phyloP scores from a whole-genome alignment of 2,888 invertebrate species.

The Malacosoma neustria region DNA sequence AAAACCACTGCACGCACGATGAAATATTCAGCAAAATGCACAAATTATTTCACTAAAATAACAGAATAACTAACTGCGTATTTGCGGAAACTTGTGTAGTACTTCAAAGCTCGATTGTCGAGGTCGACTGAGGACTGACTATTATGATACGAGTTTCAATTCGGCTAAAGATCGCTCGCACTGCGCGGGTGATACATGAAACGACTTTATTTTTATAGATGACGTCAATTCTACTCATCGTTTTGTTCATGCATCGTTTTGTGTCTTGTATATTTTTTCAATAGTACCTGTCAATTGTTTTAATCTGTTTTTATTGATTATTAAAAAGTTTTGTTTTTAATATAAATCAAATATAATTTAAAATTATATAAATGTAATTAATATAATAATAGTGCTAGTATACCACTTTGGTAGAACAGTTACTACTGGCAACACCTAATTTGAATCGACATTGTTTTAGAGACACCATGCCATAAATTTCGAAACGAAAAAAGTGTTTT shows the following conservation, averaged over 20 bases:
- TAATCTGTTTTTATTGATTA: too few relatives aligned
- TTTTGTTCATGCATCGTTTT: conserved; percentile 32
- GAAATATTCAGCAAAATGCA: conserved; percentile 17
- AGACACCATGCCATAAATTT: too few relatives aligned
- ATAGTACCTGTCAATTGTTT: too few relatives aligned
- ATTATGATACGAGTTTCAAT: conserved; percentile 25
- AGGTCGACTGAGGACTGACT: too few relatives aligned
- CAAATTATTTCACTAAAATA: conserved; percentile 12
- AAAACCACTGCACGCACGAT: conserved; percentile 12
- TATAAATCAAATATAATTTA: too few relatives aligned
- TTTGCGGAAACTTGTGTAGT: conserved; percentile 32
- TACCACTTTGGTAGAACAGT: too few relatives aligned
- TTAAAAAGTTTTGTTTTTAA: too few relatives aligned
- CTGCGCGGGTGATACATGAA: conserved; percentile 30
- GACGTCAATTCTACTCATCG: conserved; percentile 44
- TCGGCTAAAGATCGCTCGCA: conserved; percentile 28
- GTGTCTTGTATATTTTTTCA: neutral
- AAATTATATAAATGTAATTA: too few relatives aligned
- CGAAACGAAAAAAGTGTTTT: too few relatives aligned
- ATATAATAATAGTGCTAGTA: too few relatives aligned
- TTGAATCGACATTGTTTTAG: too few relatives aligned
- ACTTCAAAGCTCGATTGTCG: conserved; percentile 40
- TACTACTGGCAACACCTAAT: too few relatives aligned
- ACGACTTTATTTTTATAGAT: conserved; percentile 51
- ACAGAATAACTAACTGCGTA: conserved; percentile 20